Percentiles rank a stretch among this genome's conserved stretches.
phyloP scores from a whole-genome alignment of 30 jellyfish, hydroid and myxozoan species.

The Chrysaora quinquecirrha region DNA sequence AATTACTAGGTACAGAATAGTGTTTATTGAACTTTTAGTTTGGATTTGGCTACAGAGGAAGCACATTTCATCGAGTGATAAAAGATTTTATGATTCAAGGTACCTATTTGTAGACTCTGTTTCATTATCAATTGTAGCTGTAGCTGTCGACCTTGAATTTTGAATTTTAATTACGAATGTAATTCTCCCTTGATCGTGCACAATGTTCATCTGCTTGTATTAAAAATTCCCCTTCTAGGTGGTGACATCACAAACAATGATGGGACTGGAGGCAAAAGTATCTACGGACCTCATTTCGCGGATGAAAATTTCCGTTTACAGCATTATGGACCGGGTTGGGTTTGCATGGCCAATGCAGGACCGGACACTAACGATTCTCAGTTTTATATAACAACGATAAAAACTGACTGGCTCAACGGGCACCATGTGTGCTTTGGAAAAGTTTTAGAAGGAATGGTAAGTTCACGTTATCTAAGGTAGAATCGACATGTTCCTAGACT shows the following conservation, averaged over 20 bases:
- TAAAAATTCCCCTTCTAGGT: no score
- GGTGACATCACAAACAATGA: constrained; percentile 83
- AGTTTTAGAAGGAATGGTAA: constrained; percentile 90
- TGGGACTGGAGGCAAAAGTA: constrained; percentile 92
- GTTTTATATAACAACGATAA: constrained; percentile 85
- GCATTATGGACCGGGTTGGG: constrained; percentile 95
- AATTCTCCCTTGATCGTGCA: no score
- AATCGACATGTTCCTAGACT: no score
- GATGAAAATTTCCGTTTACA: constrained; percentile 79
- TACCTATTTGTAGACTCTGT: background rate
- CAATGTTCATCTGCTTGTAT: no score
- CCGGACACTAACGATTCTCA: constrained; percentile 93
- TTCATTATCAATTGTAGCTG: background rate
- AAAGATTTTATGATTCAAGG: constrained; percentile 90
- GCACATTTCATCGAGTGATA: constrained; percentile 81
- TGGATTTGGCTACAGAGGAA: constrained; percentile 84
- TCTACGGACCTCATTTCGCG: constrained; percentile 81
- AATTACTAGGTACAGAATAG: no score
- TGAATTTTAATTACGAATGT: no score
- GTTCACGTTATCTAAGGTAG: constrained; percentile 18
- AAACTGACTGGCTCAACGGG: constrained; percentile 85
- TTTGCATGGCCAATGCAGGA: constrained; percentile 98
- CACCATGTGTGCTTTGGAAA: constrained; percentile 94
- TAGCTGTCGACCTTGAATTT: background rate
- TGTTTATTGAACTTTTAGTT: no score